phyloP scores from a whole-genome alignment of 1,140 invertebrate genomes.

The Leptoteleia sp. region DNA sequence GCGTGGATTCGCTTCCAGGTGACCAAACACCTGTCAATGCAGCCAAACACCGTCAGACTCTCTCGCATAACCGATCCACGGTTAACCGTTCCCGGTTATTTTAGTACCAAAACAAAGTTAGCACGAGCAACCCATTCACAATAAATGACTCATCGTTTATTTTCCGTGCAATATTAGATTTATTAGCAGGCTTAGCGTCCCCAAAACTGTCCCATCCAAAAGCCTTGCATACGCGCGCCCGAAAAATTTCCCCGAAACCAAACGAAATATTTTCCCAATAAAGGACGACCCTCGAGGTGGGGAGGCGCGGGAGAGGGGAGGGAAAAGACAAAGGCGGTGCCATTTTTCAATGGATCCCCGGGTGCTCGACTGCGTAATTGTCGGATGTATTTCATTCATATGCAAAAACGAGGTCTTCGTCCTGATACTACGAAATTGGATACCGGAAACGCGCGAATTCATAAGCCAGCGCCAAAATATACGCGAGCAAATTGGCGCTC shows the following conservation, averaged over 20 bases:
- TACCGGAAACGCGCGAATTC: too few species aligned
- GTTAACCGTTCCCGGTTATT: constrained; percentile 22
- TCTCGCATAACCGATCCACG: too few species aligned
- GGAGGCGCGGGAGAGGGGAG: too few species aligned
- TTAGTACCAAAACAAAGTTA: constrained; percentile 14
- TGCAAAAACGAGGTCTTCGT: too few species aligned
- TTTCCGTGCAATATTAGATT: constrained; percentile 32
- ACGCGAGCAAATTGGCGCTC: too few species aligned
- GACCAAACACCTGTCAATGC: constrained; percentile 80
- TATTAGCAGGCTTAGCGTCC: constrained; percentile 39
- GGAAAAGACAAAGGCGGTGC: too few species aligned
- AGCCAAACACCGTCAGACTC: constrained; percentile 35
- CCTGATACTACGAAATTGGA: too few species aligned
- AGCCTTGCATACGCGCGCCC: constrained; percentile 12
- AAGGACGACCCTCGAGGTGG: too few species aligned
- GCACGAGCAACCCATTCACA: constrained; percentile 3
- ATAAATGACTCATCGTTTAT: constrained; percentile 39
- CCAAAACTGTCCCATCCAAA: constrained; percentile 21
- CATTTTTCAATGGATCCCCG: constrained; percentile 5
- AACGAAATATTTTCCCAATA: too few species aligned
- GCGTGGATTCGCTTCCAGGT: constrained; percentile 77
- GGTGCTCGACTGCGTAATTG: constrained; percentile 5
- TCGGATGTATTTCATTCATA: constrained; percentile 42
- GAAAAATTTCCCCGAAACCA: too few species aligned
- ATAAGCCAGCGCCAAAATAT: too few species aligned